These are phyloP conservation scores for Heliconius congener DNA, from an alignment of 1,140 invertebrate genomes.

Conservation along the genomic window DNA sequence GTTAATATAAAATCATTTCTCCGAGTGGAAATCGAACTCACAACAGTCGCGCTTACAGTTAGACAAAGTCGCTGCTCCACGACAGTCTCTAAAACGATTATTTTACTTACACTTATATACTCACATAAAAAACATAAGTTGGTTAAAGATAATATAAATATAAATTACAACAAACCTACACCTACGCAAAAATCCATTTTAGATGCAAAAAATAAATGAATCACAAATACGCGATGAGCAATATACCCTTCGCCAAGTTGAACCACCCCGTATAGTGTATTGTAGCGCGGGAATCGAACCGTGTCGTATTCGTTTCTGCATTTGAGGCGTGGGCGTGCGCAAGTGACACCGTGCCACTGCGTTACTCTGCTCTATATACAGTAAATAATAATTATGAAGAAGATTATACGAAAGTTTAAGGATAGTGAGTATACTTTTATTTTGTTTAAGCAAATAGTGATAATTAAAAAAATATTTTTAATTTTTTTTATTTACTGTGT, in stretches of 20 bases:
- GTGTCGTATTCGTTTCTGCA: constrained; percentile 55
- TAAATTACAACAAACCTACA: neutral
- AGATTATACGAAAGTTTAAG: constrained; percentile 55
- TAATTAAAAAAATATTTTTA: no score
- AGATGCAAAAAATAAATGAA: neutral
- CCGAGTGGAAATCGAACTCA: no score
- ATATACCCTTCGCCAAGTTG: constrained; percentile 58
- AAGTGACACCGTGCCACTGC: constrained; percentile 53
- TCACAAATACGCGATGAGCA: constrained; percentile 44
- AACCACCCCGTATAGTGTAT: constrained; percentile 58
- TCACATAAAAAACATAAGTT: neutral
- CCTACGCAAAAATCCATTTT: neutral
- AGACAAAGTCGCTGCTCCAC: no score
- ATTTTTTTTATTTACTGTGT: neutral
- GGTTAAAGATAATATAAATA: neutral
- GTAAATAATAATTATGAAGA: constrained; percentile 54
- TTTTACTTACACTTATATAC: no score
- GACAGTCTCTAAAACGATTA: no score
- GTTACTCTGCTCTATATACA: neutral
- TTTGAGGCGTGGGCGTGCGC: constrained; percentile 59
- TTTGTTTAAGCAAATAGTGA: no score
- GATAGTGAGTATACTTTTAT: constrained; percentile 55
- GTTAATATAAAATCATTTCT: no score
- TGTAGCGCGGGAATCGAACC: constrained; percentile 50
- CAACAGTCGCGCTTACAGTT: no score